Base-by-base conservation (phyloP, 2,888 invertebrate species). In the Lasioglossum zephyrum region DNA sequence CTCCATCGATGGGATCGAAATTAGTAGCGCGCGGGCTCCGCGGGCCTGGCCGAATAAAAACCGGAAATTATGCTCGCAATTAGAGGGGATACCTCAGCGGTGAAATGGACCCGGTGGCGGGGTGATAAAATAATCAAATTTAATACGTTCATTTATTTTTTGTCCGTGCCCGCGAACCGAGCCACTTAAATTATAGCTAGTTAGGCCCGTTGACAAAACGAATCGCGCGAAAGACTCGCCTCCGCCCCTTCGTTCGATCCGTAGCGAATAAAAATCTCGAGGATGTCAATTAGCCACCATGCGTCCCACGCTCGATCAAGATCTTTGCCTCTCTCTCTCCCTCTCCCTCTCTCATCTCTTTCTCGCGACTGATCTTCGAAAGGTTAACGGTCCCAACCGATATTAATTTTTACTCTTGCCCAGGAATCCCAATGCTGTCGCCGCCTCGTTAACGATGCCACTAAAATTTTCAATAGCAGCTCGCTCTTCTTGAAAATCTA, bases 1-100 rank as follows among this genome's bases (percentile, higher is more conserved):
- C 95, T 94, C 92, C 91, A 85, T 93, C 94, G 95, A 94, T 94
- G 95, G 93, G 93, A 94, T 93, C 94, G 94, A 94, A 95, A 95
- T 95, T 95, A 95, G 94, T 94, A 94, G 94, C 92, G 89, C 87
- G 93, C 86, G 81, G 75, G 66, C 70, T 66, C 82, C 79, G 80
- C 78, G 73, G 70, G 9, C 39, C 57, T 39, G 76, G 85, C 84
- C 77, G 80, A 89, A 88, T 89, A 89, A 89, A 89, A 89, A 82
- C 44, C 73, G 44, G 79, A 79, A 90, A 86, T 89, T 89, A 89
- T 90, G 88, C 82, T 76, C 74, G 84, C 90, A 89, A 88, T 89
- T 89, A 89, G 85, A 80, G 66, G 39, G 89, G 85, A 84, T 84
- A 84, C 73, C 84, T 81, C 77, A 77, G 74, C 18, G 60, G 47